Conservation (phyloP, 2,797 vertebrate genomes). For the Myotis findleyi region DNA sequence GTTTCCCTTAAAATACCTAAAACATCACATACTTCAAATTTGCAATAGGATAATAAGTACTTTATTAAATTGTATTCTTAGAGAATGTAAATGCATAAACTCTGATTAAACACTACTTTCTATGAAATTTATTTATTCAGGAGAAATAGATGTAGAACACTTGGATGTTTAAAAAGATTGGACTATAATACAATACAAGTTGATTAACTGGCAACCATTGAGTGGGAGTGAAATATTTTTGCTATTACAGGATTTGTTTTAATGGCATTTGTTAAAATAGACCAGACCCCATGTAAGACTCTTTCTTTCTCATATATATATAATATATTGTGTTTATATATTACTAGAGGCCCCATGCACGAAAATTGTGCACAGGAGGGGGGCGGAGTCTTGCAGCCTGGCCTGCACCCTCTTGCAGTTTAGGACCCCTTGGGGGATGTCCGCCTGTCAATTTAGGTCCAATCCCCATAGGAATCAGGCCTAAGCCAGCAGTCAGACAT, state of each 20-base stretch:
- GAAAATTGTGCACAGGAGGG: no score
- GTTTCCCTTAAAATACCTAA: constrained; percentile 2
- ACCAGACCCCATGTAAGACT: neutral
- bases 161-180: neutral
- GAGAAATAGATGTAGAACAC: neutral
- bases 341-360: no score
- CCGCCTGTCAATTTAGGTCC: fast-evolving
- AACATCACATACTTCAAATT: neutral
- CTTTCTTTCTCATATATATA: no score
- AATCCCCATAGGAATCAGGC: no score
- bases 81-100: neutral
- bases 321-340: no score
- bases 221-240: neutral
- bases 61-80: neutral
- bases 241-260: neutral
- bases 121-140: constrained; percentile 43
- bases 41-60: neutral
- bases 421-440: no score
- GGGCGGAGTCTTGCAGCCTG: no score
- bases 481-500: no score
- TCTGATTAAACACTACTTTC: constrained; percentile 18
- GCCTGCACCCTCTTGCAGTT: no score
- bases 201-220: neutral
- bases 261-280: neutral
- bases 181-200: neutral